A percentile compares a stretch with the other conserved stretches of the same genome.
phyloP scores from a whole-genome alignment of 2,888 invertebrate genomes.

The Deroplatys truncata region DNA sequence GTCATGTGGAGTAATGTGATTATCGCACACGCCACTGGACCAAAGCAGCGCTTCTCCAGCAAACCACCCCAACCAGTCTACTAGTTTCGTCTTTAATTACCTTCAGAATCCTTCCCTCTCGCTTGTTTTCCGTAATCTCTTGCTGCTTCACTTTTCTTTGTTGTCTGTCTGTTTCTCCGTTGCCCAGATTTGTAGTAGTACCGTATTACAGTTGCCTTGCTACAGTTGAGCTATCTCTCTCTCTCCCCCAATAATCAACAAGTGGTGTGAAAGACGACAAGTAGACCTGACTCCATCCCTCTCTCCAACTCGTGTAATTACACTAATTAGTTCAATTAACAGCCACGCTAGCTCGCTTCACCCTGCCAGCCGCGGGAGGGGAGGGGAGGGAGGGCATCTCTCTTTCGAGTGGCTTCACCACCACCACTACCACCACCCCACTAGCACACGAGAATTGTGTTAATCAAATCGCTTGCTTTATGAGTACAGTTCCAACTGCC shows the following conservation, averaged over 20 bases:
- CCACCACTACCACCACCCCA: neutral
- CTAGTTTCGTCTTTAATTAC: slow-evolving; percentile 23
- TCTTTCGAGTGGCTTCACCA: neutral
- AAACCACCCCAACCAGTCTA: neutral
- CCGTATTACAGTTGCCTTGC: neutral
- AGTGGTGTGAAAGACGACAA: slow-evolving; percentile 31
- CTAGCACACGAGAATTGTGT: slow-evolving; percentile 19
- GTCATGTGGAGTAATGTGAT: neutral
- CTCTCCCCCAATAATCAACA: slow-evolving; percentile 31
- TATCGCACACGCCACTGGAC: neutral
- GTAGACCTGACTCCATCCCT: slow-evolving; percentile 27
- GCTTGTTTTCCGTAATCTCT: neutral
- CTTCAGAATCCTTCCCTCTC: neutral
- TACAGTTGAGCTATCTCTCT: neutral
- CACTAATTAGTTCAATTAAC: slow-evolving; percentile 34
- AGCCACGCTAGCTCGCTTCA: slow-evolving; percentile 11
- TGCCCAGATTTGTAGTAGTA: slow-evolving; percentile 12
- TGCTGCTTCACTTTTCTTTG: slow-evolving; percentile 19
- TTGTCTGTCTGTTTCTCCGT: slow-evolving; percentile 27
- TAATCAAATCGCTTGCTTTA: slow-evolving; percentile 21
- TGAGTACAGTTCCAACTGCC: neutral
- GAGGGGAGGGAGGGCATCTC: neutral
- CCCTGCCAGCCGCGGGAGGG: slow-evolving; percentile 7
- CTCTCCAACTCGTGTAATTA: slow-evolving; percentile 36
- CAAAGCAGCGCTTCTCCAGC: neutral